A percentile compares a stretch with the other conserved stretches of the same genome.
phyloP scores from a whole-genome alignment of 2,888 invertebrate species.

The Sipha maydis region DNA sequence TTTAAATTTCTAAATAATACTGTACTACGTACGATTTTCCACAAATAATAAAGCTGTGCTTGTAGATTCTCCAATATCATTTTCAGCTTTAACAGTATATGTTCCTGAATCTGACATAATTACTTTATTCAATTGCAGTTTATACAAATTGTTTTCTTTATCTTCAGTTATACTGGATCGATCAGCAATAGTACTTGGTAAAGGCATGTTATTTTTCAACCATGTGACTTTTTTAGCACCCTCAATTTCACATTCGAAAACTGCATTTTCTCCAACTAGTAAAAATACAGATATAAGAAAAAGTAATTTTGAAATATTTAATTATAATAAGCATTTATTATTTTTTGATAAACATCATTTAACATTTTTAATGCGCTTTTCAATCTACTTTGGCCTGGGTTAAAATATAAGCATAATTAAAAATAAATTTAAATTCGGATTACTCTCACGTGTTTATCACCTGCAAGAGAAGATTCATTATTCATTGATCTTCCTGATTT shows the following conservation, averaged over 20 bases:
- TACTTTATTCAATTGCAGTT: slow-evolving; percentile 80
- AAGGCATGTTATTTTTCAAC: slow-evolving; percentile 87
- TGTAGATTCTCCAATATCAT: slow-evolving; percentile 78
- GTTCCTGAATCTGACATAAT: slow-evolving; percentile 83
- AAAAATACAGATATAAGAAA: slow-evolving; percentile 31
- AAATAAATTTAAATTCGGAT: slow-evolving; percentile 55
- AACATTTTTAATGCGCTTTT: background rate
- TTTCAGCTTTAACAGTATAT: slow-evolving; percentile 89
- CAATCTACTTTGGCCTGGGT: slow-evolving; percentile 53
- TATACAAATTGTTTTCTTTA: slow-evolving; percentile 73
- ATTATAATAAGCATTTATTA: slow-evolving; percentile 28
- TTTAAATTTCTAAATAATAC: background rate
- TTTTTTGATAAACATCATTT: background rate
- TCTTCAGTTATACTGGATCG: slow-evolving; percentile 73
- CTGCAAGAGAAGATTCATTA: slow-evolving; percentile 57
- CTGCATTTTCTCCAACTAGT: slow-evolving; percentile 84
- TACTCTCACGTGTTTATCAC: slow-evolving; percentile 60
- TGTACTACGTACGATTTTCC: slow-evolving; percentile 78
- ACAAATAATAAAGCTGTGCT: slow-evolving; percentile 90
- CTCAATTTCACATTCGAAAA: slow-evolving; percentile 81
- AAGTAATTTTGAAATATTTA: background rate
- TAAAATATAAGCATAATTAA: slow-evolving; percentile 49
- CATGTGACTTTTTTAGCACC: slow-evolving; percentile 77
- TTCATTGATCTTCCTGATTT: slow-evolving; percentile 54
- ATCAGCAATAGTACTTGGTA: slow-evolving; percentile 74